These are phyloP conservation scores for Poecile atricapillus DNA, from an alignment of 2,113 vertebrate genomes.

Conservation along the genomic window DNA sequence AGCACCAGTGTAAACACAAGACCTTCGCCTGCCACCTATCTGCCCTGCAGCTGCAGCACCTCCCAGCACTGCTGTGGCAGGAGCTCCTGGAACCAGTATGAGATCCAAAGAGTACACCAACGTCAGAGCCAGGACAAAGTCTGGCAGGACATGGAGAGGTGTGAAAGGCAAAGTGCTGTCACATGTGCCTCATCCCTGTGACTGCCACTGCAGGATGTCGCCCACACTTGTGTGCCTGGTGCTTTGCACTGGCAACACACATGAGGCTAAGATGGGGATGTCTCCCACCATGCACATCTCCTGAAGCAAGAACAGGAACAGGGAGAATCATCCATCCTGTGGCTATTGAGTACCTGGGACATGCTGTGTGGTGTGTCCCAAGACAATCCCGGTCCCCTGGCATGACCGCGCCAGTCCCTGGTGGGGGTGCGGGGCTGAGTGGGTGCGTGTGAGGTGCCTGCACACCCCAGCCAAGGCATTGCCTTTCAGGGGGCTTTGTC, in stretches of 20 bases:
- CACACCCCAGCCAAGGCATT: not conserved
- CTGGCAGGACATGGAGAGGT: not conserved
- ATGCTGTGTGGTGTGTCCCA: not conserved
- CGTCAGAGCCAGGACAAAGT: conserved; percentile 45
- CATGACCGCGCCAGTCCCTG: accelerated
- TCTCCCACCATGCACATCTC: accelerated
- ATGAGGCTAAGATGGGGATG: accelerated
- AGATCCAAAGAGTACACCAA: not conserved
- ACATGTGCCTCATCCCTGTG: not conserved
- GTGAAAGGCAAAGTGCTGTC: not conserved
- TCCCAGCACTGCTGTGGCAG: accelerated
- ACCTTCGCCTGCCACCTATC: accelerated
- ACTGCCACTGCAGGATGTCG: accelerated
- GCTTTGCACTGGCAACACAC: not conserved
- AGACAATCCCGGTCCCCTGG: not conserved
- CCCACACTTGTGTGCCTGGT: accelerated
- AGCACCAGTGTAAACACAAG: not conserved
- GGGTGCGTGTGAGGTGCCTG: not conserved
- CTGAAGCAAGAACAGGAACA: not conserved
- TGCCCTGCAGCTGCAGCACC: accelerated
- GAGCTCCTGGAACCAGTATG: not conserved
- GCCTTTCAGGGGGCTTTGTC: conserved; percentile 52
- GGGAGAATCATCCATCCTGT: not conserved
- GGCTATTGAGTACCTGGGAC: not conserved
- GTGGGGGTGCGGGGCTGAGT: accelerated